Evolutionary conservation across 2,797 vertebrate genomes (phyloP).

Genomic region (Paratrypauchen microcephalus): DNA sequence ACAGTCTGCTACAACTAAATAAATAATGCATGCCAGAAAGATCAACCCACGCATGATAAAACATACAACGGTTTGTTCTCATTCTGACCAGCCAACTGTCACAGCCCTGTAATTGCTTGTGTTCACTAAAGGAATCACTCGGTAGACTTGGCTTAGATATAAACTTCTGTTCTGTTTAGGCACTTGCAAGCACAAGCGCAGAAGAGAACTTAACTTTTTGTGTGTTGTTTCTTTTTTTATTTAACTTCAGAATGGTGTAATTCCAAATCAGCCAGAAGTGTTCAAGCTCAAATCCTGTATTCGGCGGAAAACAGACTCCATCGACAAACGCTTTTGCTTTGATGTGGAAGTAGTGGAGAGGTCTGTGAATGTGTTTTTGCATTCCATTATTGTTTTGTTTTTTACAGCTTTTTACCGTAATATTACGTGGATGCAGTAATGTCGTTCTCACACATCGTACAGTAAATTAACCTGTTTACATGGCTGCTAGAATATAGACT

Average conservation of each 20-base stretch:
- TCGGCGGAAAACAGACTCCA: slow-evolving; percentile 95
- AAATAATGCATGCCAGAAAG: slow-evolving; percentile 4
- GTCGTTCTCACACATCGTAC: not conserved
- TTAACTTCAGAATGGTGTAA: slow-evolving; percentile 84
- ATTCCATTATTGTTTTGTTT: slow-evolving; percentile 6
- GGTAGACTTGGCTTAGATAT: not conserved
- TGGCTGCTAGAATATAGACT: not conserved
- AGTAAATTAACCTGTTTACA: not conserved
- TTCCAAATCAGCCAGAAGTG: slow-evolving; percentile 89
- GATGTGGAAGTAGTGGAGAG: slow-evolving; percentile 97
- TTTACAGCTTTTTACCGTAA: too few relatives aligned
- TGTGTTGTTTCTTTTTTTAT: slow-evolving; percentile 3
- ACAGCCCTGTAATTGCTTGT: too few relatives aligned
- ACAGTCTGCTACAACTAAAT: not conserved
- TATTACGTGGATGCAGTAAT: too few relatives aligned
- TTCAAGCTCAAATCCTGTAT: slow-evolving; percentile 98
- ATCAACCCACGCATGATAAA: slow-evolving; percentile 1
- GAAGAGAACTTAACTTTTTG: not conserved
- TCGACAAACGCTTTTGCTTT: slow-evolving; percentile 98
- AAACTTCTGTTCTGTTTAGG: not conserved
- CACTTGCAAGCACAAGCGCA: not conserved
- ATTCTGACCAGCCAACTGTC: not conserved
- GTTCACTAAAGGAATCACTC: not conserved
- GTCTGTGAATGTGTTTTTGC: slow-evolving; percentile 72
- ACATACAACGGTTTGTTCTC: slow-evolving; percentile 8